A percentile compares a stretch with the other conserved stretches of the same genome.
These are phyloP conservation scores for Alces alces DNA, from an alignment of 2,113 vertebrate genomes.

Conservation along the genomic window DNA sequence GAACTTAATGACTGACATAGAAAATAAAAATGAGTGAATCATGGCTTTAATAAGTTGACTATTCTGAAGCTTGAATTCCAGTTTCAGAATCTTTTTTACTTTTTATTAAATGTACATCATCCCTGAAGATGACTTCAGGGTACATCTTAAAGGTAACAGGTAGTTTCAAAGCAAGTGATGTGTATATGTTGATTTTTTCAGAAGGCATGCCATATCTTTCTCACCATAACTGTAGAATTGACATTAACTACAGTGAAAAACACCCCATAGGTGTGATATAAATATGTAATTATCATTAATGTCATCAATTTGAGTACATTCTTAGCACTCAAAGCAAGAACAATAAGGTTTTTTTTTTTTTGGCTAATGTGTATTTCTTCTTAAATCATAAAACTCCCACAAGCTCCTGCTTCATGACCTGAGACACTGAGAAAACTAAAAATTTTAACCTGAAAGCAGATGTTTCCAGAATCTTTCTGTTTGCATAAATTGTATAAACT, in stretches of 20 bases:
- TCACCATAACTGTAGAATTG: neutral
- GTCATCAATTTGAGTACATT: neutral
- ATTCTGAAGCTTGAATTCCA: conserved; percentile 25
- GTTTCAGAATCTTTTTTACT: conserved; percentile 38
- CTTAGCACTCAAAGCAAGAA: neutral
- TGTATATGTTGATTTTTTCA: neutral
- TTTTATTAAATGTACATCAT: conserved; percentile 29
- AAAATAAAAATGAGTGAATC: neutral
- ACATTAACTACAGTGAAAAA: neutral
- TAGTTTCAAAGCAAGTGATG: neutral
- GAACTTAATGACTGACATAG: neutral
- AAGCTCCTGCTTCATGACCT: neutral
- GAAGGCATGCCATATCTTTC: neutral
- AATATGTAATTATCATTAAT: neutral
- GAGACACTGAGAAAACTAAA: neutral
- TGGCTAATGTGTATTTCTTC: neutral
- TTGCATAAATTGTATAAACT: neutral
- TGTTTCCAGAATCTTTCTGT: neutral
- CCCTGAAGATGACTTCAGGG: neutral
- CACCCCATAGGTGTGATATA: neutral
- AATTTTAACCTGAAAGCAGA: neutral
- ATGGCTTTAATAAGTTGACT: conserved; percentile 37
- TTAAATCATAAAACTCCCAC: neutral
- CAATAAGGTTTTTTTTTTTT: neutral
- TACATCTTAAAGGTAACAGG: neutral